phyloP scores from a whole-genome alignment of 2,888 invertebrate species.

The Eubasilissa splendida region DNA sequence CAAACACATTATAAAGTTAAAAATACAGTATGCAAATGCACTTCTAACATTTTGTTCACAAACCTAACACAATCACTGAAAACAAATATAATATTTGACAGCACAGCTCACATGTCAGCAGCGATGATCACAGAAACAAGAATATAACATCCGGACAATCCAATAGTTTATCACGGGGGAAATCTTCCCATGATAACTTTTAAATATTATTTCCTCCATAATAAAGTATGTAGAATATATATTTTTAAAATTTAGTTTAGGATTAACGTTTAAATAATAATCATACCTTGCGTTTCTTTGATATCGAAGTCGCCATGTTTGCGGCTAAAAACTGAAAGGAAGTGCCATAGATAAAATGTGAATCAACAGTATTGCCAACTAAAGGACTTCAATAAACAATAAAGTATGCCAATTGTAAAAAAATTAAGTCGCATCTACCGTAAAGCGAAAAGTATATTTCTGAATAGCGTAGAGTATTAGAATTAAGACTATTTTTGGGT shows the following conservation, averaged over 20 bases:
- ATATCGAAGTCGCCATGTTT: slow-evolving; percentile 58
- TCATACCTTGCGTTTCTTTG: slow-evolving; percentile 58
- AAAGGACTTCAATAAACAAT: no score
- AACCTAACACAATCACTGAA: background rate
- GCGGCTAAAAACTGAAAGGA: slow-evolving; percentile 55
- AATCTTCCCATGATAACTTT: slow-evolving; percentile 7
- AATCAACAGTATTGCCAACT: no score
- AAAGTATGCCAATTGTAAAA: no score
- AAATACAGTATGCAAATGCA: no score
- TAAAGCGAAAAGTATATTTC: no score
- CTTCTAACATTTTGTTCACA: no score
- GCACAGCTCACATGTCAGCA: slow-evolving; percentile 44
- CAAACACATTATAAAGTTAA: no score
- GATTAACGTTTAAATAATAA: slow-evolving; percentile 33
- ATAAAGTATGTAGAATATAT: background rate
- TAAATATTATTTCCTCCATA: slow-evolving; percentile 1
- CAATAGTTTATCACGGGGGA: background rate
- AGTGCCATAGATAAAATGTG: slow-evolving; percentile 31
- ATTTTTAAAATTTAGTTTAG: slow-evolving; percentile 5
- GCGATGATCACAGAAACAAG: slow-evolving; percentile 26
- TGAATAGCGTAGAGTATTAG: no score
- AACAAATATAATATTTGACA: slow-evolving; percentile 30
- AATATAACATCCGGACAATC: slow-evolving; percentile 41
- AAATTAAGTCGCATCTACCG: no score
- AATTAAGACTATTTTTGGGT: no score